These are phyloP conservation scores for Macrobrachium rosenbergii DNA, from an alignment of 1,140 invertebrate genomes.

Conservation along the genomic window DNA sequence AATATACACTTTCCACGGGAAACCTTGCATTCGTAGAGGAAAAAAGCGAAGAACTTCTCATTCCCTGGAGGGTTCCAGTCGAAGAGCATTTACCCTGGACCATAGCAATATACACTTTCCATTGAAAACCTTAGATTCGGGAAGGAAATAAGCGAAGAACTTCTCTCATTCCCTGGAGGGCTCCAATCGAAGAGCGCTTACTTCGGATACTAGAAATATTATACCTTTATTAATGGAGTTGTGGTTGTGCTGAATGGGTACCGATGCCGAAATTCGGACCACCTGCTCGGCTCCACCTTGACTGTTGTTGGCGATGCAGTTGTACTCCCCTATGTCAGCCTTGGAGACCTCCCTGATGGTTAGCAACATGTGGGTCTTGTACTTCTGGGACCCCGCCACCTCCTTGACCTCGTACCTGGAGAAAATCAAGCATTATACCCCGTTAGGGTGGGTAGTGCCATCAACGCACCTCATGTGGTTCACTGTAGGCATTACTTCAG, in stretches of 20 bases:
- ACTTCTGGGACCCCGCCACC: conserved; percentile 72
- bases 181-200: too few relatives aligned
- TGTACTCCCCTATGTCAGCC: conserved; percentile 88
- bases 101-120: too few relatives aligned
- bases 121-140: too few relatives aligned
- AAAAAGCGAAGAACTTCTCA: too few relatives aligned
- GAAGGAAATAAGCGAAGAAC: too few relatives aligned
- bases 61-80: too few relatives aligned
- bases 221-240: conserved; percentile 60
- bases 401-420: conserved; percentile 66
- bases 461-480: not conserved
- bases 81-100: too few relatives aligned
- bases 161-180: too few relatives aligned
- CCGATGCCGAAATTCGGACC: conserved; percentile 72
- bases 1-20: too few relatives aligned
- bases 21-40: too few relatives aligned
- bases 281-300: conserved; percentile 90
- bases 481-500: too few relatives aligned
- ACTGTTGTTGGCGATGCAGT: conserved; percentile 93
- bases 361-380: conserved; percentile 86
- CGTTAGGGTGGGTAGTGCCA: not conserved
- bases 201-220: too few relatives aligned
- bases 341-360: conserved; percentile 83
- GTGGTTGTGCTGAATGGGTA: conserved; percentile 41
- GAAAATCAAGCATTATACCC: conserved; percentile 69